Base-by-base conservation (phyloP, 2,888 invertebrate genomes). In the Parapristionchus giblindavisi region DNA sequence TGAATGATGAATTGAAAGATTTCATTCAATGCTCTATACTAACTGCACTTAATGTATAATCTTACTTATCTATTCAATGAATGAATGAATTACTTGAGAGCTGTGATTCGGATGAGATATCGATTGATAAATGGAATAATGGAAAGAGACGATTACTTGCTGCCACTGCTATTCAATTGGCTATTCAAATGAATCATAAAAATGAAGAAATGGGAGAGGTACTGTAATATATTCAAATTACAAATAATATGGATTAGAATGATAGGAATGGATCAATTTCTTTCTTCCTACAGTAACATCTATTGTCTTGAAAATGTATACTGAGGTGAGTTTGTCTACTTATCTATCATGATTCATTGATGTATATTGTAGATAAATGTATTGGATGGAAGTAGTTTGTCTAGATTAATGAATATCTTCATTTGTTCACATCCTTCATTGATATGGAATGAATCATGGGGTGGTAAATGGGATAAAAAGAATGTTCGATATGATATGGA, bases 241-340 rank as follows among this genome's bases (percentile, higher is more conserved):
- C 17, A 21, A 32, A 63, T 40, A 43, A 43, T 21, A 17, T 8
- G 14, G 29, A 65, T 43, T 24, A n/a, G 8, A 43, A 29, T 8
- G 34, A 32, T 21, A 70, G 70, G 70, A 70, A 70, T 70, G 70
- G 70, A 36, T 29, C 36, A 38, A 70, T n/a, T 70, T 70, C 38
- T 70, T 70, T 38, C 70, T 70, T 6, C 70, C 70, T 4, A 36
- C 68, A 11, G 52, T 68, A 24, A 68, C 52, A 21, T 36, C 52
- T 17, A 34, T 68, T 21, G 32, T 40, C 32, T 34, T 68, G 34
- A 52, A 52, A 24, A 70, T 70, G 1, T 70, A 70, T 27, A 56
- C 38, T 38, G 54, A 70, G 54, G 70, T 70, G 34, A 29, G 5
- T 0, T 60, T 21, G 34, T 60, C 34, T 34, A 4, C 34, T 36